These are phyloP conservation scores for Cololabis saira DNA, from an alignment of 2,113 vertebrate genomes.

Conservation along the genomic window DNA sequence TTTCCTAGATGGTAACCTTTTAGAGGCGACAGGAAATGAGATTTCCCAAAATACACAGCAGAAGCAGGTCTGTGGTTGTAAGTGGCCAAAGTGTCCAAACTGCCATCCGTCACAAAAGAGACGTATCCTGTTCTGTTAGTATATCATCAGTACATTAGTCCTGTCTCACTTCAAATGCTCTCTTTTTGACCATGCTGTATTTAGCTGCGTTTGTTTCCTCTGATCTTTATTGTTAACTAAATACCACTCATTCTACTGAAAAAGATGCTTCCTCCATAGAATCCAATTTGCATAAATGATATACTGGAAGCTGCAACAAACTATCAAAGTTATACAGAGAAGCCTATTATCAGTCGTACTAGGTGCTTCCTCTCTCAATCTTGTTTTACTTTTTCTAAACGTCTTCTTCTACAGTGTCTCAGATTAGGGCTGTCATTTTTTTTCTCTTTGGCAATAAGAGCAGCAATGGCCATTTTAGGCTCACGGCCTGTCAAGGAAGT, in stretches of 20 bases:
- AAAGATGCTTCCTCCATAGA: background rate
- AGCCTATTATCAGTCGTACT: background rate
- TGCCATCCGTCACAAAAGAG: slow-evolving; percentile 65
- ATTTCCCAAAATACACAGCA: slow-evolving; percentile 71
- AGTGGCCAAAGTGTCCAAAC: slow-evolving; percentile 64
- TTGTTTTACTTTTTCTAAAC: background rate
- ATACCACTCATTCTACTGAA: background rate
- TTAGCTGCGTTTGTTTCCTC: slow-evolving; percentile 5
- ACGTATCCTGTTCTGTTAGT: slow-evolving; percentile 56
- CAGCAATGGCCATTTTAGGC: slow-evolving; percentile 21
- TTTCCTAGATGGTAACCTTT: slow-evolving; percentile 75
- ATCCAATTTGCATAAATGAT: slow-evolving; percentile 23
- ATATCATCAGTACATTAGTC: slow-evolving; percentile 35
- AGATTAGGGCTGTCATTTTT: slow-evolving; percentile 35
- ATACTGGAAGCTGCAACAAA: background rate
- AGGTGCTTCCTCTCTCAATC: background rate
- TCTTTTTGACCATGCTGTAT: slow-evolving; percentile 12
- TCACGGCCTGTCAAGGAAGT: background rate
- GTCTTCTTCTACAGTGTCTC: slow-evolving; percentile 1
- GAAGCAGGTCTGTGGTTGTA: slow-evolving; percentile 64
- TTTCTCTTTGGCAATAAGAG: slow-evolving; percentile 23
- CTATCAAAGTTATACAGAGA: background rate
- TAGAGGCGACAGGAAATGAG: slow-evolving; percentile 69
- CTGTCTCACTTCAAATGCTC: slow-evolving; percentile 10
- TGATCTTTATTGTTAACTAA: background rate